phyloP scores from a whole-genome alignment of 2,888 invertebrate genomes.

The Punctoribates punctum region DNA sequence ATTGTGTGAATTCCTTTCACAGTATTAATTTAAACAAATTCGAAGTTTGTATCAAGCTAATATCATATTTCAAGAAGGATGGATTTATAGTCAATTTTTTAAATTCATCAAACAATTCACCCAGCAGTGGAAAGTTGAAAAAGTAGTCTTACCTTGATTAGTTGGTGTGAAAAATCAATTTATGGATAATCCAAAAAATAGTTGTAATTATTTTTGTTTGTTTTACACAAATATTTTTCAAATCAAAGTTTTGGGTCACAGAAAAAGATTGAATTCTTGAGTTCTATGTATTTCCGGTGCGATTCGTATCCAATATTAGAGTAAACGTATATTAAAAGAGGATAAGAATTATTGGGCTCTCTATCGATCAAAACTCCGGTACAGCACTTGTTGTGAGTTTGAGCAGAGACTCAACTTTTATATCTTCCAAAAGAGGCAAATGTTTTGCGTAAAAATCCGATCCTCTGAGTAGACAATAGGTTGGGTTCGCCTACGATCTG shows the following conservation, averaged over 20 bases:
- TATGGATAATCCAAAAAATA: too few species aligned
- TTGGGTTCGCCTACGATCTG: not conserved
- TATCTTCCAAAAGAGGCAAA: not conserved
- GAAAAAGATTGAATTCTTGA: not conserved
- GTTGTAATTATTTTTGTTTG: too few species aligned
- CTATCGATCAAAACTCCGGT: constrained; percentile 10
- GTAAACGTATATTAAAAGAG: not conserved
- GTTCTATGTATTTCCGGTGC: not conserved
- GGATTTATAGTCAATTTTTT: too few species aligned
- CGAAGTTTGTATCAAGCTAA: too few species aligned
- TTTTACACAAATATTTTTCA: too few species aligned
- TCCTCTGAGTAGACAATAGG: not conserved
- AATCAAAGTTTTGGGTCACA: not conserved
- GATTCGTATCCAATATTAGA: not conserved
- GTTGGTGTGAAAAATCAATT: too few species aligned
- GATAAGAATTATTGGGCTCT: not conserved
- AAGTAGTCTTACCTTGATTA: too few species aligned
- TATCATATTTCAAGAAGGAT: too few species aligned
- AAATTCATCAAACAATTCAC: too few species aligned
- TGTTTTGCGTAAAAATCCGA: not conserved
- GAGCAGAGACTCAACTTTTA: not conserved
- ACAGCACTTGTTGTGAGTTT: constrained; percentile 19
- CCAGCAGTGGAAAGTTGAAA: too few species aligned
- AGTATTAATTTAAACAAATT: too few species aligned
- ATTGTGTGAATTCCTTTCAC: too few species aligned